Evolutionary conservation across 2,888 invertebrate species (phyloP).

Genomic region (Tinea trinotella): DNA sequence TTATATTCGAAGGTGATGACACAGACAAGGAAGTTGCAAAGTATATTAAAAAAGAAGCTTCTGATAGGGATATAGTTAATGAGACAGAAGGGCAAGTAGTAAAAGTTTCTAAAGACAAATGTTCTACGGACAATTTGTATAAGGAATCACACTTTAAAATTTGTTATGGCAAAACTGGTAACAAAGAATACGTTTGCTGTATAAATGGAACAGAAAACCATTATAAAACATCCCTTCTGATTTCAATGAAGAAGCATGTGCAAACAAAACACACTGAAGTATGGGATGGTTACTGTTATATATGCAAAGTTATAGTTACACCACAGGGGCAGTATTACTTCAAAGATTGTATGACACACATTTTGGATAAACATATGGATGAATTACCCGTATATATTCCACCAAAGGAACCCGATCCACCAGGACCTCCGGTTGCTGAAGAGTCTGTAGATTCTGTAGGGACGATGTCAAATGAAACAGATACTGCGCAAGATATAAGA

Average conservation of each 20-base stretch:
- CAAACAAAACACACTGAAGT: slow-evolving; percentile 50
- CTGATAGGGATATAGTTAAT: not conserved
- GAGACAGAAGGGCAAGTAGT: not conserved
- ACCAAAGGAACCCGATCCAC: not conserved
- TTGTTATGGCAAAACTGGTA: slow-evolving; percentile 35
- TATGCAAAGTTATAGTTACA: slow-evolving; percentile 61
- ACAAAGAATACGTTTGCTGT: slow-evolving; percentile 55
- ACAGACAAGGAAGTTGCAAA: slow-evolving; percentile 27
- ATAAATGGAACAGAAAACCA: slow-evolving; percentile 47
- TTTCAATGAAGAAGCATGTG: slow-evolving; percentile 60
- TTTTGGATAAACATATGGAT: slow-evolving; percentile 54
- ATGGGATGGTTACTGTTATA: slow-evolving; percentile 72
- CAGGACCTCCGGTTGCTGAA: not conserved
- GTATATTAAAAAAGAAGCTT: not conserved
- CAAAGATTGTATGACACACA: slow-evolving; percentile 55
- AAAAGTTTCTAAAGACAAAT: not conserved
- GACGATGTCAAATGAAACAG: not conserved
- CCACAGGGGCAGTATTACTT: slow-evolving; percentile 46
- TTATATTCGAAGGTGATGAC: slow-evolving; percentile 48
- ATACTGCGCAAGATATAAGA: not conserved
- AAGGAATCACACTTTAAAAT: slow-evolving; percentile 51
- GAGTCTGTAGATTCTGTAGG: not conserved
- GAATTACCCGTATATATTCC: slow-evolving; percentile 36
- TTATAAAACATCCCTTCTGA: slow-evolving; percentile 50
- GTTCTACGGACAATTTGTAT: slow-evolving; percentile 16